Conservation (phyloP, 2,797 vertebrate genomes). For the Staurois parvus region DNA sequence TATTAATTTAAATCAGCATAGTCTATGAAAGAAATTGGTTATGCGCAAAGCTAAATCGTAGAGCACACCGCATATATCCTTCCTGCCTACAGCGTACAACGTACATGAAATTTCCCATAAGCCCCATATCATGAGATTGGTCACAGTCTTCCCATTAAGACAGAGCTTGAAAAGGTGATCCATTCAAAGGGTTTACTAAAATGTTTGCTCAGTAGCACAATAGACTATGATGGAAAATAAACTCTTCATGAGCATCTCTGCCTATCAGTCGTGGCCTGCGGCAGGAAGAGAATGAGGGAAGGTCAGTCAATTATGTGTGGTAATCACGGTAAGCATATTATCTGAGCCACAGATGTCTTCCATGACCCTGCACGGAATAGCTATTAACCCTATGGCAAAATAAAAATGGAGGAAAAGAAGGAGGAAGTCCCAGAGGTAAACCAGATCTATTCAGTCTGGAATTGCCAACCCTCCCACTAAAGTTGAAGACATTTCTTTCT, state of each 20-base stretch:
- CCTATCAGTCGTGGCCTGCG: conserved; percentile 84
- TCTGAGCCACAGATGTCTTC: conserved; percentile 93
- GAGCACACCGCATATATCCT: neutral
- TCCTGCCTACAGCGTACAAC: neutral
- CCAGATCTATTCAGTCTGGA: conserved; percentile 77
- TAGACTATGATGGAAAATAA: conserved; percentile 85
- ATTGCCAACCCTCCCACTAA: conserved; percentile 74
- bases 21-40: neutral
- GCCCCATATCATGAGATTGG: conserved; percentile 78
- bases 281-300: conserved; percentile 85
- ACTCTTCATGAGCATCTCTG: conserved; percentile 80
- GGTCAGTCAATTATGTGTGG: conserved; percentile 95
- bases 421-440: conserved; percentile 75
- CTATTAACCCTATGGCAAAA: conserved; percentile 88
- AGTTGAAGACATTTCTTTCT: conserved; percentile 63
- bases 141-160: conserved; percentile 82
- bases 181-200: conserved; percentile 91
- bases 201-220: conserved; percentile 93
- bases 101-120: conserved; percentile 70
- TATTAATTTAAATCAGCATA: neutral
- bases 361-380: conserved; percentile 91
- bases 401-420: conserved; percentile 81
- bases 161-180: conserved; percentile 79
- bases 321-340: conserved; percentile 95
- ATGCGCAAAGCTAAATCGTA: neutral